Conservation (phyloP, 2,888 invertebrate species). For the Acheta domesticus region DNA sequence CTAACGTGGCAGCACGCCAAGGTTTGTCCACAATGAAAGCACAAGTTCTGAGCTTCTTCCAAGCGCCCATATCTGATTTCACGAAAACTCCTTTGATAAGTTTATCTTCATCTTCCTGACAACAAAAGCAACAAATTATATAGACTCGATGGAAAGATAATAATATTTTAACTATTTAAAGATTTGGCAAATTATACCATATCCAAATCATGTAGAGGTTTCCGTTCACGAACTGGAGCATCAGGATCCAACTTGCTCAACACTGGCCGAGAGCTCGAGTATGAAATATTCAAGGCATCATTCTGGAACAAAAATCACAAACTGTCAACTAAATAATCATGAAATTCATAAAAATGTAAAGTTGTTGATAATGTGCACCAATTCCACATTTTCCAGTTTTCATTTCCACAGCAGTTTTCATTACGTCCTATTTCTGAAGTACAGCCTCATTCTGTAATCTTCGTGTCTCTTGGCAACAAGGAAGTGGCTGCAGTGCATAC, state of each 20-base stretch:
- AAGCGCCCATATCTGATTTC: constrained; percentile 83
- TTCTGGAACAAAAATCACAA: constrained; percentile 37
- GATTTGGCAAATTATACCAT: constrained; percentile 44
- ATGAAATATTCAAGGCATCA: constrained; percentile 53
- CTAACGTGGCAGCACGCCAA: constrained; percentile 85
- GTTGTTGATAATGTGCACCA: no score
- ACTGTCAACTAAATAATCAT: no score
- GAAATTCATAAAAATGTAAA: no score
- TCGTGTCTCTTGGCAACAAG: no score
- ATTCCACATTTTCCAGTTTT: no score
- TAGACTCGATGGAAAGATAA: neutral
- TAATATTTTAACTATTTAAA: neutral
- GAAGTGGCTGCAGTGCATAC: no score
- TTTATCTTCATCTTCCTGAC: constrained; percentile 36
- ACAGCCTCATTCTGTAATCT: no score
- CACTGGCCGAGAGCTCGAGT: constrained; percentile 56
- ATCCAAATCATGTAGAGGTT: constrained; percentile 80
- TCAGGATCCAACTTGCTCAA: constrained; percentile 82
- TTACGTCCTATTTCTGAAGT: no score
- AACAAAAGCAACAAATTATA: neutral
- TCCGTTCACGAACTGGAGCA: constrained; percentile 76
- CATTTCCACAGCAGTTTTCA: no score
- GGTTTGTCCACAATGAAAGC: constrained; percentile 83
- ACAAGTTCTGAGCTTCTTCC: constrained; percentile 77
- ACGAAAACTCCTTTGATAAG: constrained; percentile 51